A percentile compares a stretch with the other conserved stretches of the same genome.
Evolutionary conservation across 2,888 invertebrate genomes (phyloP).

Genomic region (Desoria tigrina): DNA sequence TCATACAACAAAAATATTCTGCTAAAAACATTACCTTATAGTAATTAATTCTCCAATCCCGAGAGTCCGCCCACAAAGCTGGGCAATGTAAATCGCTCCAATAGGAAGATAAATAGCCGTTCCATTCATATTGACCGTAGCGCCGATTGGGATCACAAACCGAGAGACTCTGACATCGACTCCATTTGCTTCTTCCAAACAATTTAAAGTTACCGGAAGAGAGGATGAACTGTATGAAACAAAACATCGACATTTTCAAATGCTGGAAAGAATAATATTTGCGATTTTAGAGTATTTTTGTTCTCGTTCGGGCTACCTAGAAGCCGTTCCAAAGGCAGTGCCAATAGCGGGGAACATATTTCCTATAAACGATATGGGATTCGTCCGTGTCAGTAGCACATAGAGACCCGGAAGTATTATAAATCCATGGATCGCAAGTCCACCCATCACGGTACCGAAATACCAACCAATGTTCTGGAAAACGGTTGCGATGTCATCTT

Average conservation of each 20-base stretch:
- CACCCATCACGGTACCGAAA: conserved; percentile 84
- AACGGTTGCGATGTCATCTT: conserved; percentile 77
- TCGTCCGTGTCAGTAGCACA: conserved; percentile 74
- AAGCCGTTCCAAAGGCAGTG: conserved; percentile 93
- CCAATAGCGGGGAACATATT: conserved; percentile 86
- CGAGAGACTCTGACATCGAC: conserved; percentile 16
- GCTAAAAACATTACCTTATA: conserved; percentile 5
- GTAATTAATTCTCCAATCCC: conserved; percentile 12
- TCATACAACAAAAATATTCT: no score
- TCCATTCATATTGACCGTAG: conserved; percentile 26
- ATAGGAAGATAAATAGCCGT: conserved; percentile 21
- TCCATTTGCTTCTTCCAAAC: conserved; percentile 19
- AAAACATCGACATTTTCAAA: no score
- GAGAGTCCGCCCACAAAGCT: conserved; percentile 20
- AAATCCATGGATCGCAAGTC: conserved; percentile 86
- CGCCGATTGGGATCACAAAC: conserved; percentile 25
- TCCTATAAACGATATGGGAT: conserved; percentile 77
- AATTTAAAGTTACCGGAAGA: conserved; percentile 17
- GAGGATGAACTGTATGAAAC: conserved; percentile 19
- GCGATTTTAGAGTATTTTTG: no score
- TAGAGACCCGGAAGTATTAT: conserved; percentile 83
- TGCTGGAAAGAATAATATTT: no score
- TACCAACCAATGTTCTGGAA: conserved; percentile 86
- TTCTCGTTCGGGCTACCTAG: no score
- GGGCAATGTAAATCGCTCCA: conserved; percentile 21